phyloP scores from a whole-genome alignment of 1,140 invertebrate species.

The Calycopis cecrops region DNA sequence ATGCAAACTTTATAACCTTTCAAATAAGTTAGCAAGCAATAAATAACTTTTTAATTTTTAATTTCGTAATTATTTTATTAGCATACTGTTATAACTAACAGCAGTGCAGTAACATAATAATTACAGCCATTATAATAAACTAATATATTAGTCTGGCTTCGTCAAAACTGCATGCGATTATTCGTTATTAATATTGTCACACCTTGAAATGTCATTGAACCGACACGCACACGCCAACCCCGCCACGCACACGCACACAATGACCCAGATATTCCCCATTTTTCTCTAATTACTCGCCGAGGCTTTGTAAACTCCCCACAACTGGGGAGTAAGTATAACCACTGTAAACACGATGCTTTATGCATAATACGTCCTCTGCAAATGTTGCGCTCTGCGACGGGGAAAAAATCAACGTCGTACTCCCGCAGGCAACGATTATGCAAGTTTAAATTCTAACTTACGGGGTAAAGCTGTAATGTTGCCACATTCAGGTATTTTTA shows the following conservation, averaged over 20 bases:
- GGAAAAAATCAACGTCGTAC: not conserved
- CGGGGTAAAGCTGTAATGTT: no score
- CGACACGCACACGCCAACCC: conserved; percentile 18
- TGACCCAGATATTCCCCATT: conserved; percentile 65
- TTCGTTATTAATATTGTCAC: not conserved
- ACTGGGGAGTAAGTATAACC: conserved; percentile 31
- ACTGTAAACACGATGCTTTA: conserved; percentile 25
- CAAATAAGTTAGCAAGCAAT: no score
- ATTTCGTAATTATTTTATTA: no score
- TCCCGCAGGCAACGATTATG: conserved; percentile 12
- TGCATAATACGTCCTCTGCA: conserved; percentile 20
- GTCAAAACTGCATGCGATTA: no score
- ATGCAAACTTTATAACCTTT: no score
- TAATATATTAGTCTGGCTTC: no score
- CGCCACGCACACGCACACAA: conserved; percentile 43
- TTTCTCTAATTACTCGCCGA: conserved; percentile 65
- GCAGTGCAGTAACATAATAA: no score
- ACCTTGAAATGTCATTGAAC: conserved; percentile 21
- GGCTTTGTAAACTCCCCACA: conserved; percentile 48
- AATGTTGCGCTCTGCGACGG: conserved; percentile 7
- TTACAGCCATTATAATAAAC: no score
- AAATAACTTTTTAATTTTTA: no score
- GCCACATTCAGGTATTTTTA: not conserved
- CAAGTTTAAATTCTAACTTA: not conserved
- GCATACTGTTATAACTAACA: no score